Evolutionary conservation across 2,888 invertebrate genomes (phyloP).

Genomic region (Euclidia mi): DNA sequence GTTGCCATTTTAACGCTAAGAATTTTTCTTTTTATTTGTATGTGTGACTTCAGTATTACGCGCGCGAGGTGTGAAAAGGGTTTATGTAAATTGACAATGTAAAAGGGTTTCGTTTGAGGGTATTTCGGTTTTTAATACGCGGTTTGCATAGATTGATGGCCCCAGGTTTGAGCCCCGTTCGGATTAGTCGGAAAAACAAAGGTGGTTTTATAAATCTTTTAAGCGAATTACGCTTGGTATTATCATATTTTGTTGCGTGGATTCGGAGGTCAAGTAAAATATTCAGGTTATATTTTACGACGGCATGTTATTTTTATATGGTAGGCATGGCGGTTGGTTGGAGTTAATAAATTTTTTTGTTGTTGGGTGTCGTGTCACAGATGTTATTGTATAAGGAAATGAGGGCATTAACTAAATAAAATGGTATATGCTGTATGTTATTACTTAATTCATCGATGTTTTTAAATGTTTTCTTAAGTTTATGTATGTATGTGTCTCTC

Average conservation of each 20-base stretch:
- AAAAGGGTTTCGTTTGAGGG: constrained; percentile 39
- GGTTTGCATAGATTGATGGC: constrained; percentile 33
- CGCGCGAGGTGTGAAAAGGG: constrained; percentile 48
- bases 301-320: not conserved
- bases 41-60: constrained; percentile 45
- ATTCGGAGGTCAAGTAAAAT: constrained; percentile 7
- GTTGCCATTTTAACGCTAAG: constrained; percentile 75
- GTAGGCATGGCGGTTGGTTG: not conserved
- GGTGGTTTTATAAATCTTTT: constrained; percentile 29
- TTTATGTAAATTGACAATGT: constrained; percentile 51
- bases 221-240: constrained; percentile 23
- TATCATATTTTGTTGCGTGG: constrained; percentile 22
- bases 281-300: constrained; percentile 22
- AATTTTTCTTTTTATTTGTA: constrained; percentile 50
- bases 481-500: constrained; percentile 4
- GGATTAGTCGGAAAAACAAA: constrained; percentile 33
- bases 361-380: too few species aligned
- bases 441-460: too few species aligned
- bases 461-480: too few species aligned
- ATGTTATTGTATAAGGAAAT: too few species aligned
- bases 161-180: constrained; percentile 18
- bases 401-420: too few species aligned
- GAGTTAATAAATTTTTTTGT: too few species aligned
- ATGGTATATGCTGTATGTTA: too few species aligned
- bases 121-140: constrained; percentile 38